A percentile compares a stretch with the other conserved stretches of the same genome.
phyloP scores from a whole-genome alignment of 30 jellyfish, hydroid and myxozoan species.

The Cassiopea andromeda region DNA sequence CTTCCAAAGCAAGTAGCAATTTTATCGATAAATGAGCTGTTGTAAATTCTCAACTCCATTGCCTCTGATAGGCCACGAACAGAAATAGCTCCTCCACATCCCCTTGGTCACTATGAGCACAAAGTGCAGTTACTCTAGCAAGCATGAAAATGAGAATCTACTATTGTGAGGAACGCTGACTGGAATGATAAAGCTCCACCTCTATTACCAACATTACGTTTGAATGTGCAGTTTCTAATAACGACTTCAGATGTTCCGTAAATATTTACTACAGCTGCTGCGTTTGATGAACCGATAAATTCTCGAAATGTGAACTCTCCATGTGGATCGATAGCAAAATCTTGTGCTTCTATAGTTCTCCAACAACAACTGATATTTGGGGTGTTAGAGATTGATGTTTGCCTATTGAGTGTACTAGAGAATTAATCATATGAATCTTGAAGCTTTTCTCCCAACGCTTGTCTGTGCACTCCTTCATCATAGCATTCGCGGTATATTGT shows the following conservation, averaged over 20 bases:
- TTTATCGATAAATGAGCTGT: not conserved
- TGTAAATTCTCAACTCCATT: not conserved
- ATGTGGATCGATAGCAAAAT: not conserved
- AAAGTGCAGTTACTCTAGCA: not conserved
- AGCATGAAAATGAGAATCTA: not conserved
- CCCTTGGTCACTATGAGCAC: not conserved
- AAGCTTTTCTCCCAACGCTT: not conserved
- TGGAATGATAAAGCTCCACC: constrained; percentile 9
- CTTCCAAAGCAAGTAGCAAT: constrained; percentile 1
- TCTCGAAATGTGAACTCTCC: not conserved
- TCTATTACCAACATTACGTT: not conserved
- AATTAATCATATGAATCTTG: not conserved
- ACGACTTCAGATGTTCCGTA: not conserved
- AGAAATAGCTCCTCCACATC: constrained; percentile 13
- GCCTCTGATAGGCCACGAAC: not conserved
- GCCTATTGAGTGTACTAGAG: not conserved
- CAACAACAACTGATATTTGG: not conserved
- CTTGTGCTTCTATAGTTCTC: not conserved
- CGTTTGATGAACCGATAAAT: not conserved
- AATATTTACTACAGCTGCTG: not conserved
- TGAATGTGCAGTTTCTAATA: not conserved
- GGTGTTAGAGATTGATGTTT: not conserved
- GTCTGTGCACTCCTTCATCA: not conserved
- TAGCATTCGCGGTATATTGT: not conserved
- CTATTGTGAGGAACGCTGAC: not conserved